Evolutionary conservation across 2,888 invertebrate species (phyloP), one percentile per base, ranked within the genome.

Genomic region (Brenthis hecate): DNA sequence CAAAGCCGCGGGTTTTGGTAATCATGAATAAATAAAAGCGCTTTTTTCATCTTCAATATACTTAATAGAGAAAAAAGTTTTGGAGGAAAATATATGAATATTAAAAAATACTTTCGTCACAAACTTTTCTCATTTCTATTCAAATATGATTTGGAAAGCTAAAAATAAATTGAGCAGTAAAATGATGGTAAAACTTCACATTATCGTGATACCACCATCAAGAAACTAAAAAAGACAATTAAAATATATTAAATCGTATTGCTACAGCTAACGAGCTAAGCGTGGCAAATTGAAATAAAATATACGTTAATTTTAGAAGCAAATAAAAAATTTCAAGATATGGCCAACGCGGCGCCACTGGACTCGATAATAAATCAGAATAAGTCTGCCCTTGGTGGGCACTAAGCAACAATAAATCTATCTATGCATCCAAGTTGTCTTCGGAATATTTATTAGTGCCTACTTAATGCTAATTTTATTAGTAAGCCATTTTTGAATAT

Each of bases 341-440:
- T 68, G 68, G 61, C 65, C 65, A 66, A 62, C 55, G 69, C 78
- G 85, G 85, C 85, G 86, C 85, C 86, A 83, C 76, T 77, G 66
- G 73, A 58, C 23, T 36, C 68, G 48, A 57, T 71, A 74, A 76
- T 75, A 76, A 78, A 75, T 75, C 75, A 76, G 68, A 66, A 66
- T 69, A 71, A 64, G 55, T 36, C 57, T 58, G 57, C 47, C 56
- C 62, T 71, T 66, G 63, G 65, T 58, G 54, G 51, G 32, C 61
- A 19, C 32, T 62, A 62, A 48, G 53, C 55, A 36, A 47, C 62
- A 62, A 67, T 72, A 72, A 72, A 72, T 72, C 66, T 60, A 62
- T 66, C 53, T 62, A 53, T 53, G 16, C 51, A 53, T 62, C 32
- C 36, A 53, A 51, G 51, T 62, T 62, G 61, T 62, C 13, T 62